Evolutionary conservation across 2,888 invertebrate species (phyloP).

Genomic region (Drosophila subquinaria): DNA sequence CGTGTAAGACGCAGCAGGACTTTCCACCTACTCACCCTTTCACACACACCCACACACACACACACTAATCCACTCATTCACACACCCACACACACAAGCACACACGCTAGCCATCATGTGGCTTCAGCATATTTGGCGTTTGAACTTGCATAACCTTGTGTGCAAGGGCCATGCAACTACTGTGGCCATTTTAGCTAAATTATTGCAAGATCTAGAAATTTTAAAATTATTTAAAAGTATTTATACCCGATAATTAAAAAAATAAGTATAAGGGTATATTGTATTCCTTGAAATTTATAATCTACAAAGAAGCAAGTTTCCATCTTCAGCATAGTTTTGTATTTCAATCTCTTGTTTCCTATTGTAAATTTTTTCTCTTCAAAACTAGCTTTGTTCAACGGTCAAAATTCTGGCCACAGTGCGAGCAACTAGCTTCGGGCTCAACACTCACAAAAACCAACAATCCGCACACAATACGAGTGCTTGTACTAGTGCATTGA

Average conservation of each 20-base stretch:
- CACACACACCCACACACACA: conserved; percentile 2
- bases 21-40: conserved; percentile 3
- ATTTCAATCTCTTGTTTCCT: too few relatives aligned
- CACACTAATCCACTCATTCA: conserved; percentile 18
- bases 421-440: conserved; percentile 62
- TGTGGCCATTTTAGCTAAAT: too few relatives aligned
- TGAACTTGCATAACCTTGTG: conserved; percentile 73
- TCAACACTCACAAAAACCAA: conserved; percentile 34
- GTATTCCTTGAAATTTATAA: too few relatives aligned
- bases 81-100: conserved; percentile 5
- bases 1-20: conserved; percentile 63
- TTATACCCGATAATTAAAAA: too few relatives aligned
- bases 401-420: too few relatives aligned
- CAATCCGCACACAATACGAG: not conserved
- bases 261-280: too few relatives aligned
- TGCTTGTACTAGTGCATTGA: conserved; percentile 31
- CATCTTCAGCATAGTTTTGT: too few relatives aligned
- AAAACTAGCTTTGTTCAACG: too few relatives aligned
- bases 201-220: too few relatives aligned
- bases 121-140: conserved; percentile 63
- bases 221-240: too few relatives aligned
- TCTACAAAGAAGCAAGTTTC: too few relatives aligned
- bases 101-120: conserved; percentile 34
- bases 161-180: conserved; percentile 58
- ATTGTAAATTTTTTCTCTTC: too few relatives aligned